Conservation (phyloP, 1,140 invertebrate species). For the Lasioglossum baleicum region DNA sequence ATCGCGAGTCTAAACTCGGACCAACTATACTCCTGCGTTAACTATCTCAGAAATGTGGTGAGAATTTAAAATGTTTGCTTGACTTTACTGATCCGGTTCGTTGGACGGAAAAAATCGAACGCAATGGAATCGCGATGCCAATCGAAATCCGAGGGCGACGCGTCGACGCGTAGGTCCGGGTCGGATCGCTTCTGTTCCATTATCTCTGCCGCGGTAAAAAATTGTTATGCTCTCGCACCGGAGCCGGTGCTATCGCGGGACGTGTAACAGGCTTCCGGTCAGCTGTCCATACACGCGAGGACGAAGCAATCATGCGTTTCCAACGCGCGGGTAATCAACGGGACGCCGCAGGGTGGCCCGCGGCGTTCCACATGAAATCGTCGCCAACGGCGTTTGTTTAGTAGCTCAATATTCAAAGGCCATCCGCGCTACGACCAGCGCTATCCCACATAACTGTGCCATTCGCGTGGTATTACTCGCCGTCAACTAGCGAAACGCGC, state of each 20-base stretch:
- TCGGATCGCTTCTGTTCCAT: not conserved
- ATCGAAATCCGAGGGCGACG: not conserved
- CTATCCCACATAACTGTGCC: not conserved
- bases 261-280: not conserved
- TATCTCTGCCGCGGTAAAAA: not conserved
- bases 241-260: not conserved
- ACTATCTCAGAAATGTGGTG: too few relatives aligned
- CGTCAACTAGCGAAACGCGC: not conserved
- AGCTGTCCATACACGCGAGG: conserved; percentile 15
- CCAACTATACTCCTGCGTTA: too few relatives aligned
- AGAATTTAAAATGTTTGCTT: too few relatives aligned
- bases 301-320: conserved; percentile 18
- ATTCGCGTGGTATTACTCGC: conserved; percentile 13
- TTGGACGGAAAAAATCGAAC: too few relatives aligned
- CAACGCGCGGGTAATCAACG: conserved; percentile 10
- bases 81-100: too few relatives aligned
- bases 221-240: not conserved
- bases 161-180: not conserved
- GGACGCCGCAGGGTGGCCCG: not conserved
- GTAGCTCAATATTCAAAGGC: conserved; percentile 26
- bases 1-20: too few relatives aligned
- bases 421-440: not conserved
- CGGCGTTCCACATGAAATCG: conserved; percentile 16
- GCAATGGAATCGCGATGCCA: too few relatives aligned
- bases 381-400: conserved; percentile 40